These are phyloP conservation scores for Urocitellus parryii DNA, from an alignment of 2,113 vertebrate species.

Conservation along the genomic window DNA sequence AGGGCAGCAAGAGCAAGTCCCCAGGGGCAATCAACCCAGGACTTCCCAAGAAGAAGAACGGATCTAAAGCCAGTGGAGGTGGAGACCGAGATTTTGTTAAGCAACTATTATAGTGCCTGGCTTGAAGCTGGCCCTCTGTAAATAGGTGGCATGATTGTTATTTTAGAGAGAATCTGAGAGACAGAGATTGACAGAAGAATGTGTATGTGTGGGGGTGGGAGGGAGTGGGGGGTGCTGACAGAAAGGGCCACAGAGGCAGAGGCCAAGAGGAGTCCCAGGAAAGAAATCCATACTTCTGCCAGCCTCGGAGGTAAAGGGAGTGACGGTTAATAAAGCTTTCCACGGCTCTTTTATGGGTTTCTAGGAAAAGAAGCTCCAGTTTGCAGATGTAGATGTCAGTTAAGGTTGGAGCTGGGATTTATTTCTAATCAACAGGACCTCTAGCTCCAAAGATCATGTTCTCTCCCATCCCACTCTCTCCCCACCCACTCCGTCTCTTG, in stretches of 20 bases:
- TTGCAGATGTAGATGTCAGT: background rate
- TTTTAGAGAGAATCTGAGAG: background rate
- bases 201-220: too few species aligned
- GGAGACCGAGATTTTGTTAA: background rate
- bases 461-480: too few species aligned
- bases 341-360: background rate
- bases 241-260: background rate
- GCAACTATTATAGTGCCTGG: background rate
- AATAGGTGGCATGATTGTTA: background rate
- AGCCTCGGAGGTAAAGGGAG: background rate
- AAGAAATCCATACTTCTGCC: background rate
- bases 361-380: background rate
- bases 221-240: background rate
- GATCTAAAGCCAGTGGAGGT: background rate
- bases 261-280: background rate
- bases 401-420: background rate
- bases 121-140: background rate
- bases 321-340: background rate
- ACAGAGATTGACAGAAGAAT: background rate
- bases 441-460: background rate
- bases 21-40: background rate
- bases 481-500: too few species aligned
- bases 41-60: background rate
- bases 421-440: background rate
- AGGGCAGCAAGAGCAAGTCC: background rate